Evolutionary conservation across 2,888 invertebrate species (phyloP), one percentile per base, ranked within the genome.

Genomic region (Apoda limacodes): DNA sequence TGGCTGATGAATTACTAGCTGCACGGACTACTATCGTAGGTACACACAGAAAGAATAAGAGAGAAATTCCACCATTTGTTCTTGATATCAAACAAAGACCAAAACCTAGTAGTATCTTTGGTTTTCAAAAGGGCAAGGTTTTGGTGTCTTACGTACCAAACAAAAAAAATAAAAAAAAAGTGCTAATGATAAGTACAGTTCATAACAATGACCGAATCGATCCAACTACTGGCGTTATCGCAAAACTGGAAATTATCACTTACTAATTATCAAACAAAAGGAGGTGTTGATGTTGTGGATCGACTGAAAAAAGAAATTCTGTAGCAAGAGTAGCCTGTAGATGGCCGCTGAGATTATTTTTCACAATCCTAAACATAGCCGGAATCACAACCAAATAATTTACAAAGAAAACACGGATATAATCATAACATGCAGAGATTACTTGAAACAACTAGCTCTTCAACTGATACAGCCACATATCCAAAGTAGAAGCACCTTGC

Each of bases 281-380:
- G 35, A 31, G 50, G 52, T 20, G 50, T 55, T 25, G 53, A 55
- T 35, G 42, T 46, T 6, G 48, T 54, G 10, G 51, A 55, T 28
- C 45, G 49, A 46, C 40, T 52, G 32, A 48, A 46, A 35, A 40
- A 45, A 34, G 34, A 42, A 30, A 54, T 44, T 45, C 46, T 33
- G 46, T 42, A 26, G 43, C 42, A n/a, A 34, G 46, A 31, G 41
- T 41, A 32, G 45, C 46, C 10, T 35, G 42, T 27, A 40, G 48
- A 36, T 54, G 51, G 49, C 45, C 36, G 26, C 27, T 52, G 41
- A 40, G 48, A 12, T 30, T 50, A 15, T 50, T 54, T 40, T 54
- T 42, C 35, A 33, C 36, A 11, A 33, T 53, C 19, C 21, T 40
- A 14, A 40, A 40, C 23, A 30, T 32, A 29, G 32, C 33, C 19